phyloP scores from a whole-genome alignment of 2,113 vertebrate genomes.

The Cololabis saira region DNA sequence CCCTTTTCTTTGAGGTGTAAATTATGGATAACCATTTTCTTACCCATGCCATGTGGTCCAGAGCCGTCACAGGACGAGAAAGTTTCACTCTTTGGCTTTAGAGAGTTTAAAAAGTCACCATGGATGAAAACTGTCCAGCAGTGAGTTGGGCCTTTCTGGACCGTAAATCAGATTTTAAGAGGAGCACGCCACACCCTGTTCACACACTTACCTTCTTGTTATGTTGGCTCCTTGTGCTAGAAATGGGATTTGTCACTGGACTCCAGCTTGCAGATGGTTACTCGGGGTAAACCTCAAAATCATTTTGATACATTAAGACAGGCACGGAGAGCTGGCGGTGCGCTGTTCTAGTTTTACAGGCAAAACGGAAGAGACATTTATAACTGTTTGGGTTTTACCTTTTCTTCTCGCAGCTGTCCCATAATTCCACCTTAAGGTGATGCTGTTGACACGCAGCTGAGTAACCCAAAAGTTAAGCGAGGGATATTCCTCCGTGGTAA shows the following conservation, averaged over 20 bases:
- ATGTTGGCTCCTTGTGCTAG: conserved; percentile 1
- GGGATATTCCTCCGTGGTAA: not conserved
- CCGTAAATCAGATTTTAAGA: conserved; percentile 42
- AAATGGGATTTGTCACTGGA: conserved; percentile 9
- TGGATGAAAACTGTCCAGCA: conserved; percentile 10
- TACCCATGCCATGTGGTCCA: not conserved
- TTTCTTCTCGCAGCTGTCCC: not conserved
- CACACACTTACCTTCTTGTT: not conserved
- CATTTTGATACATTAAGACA: conserved; percentile 2
- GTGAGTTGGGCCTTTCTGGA: conserved; percentile 17
- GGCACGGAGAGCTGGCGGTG: not conserved
- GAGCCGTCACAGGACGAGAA: not conserved
- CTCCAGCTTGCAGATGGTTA: not conserved
- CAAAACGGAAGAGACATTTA: conserved; percentile 16
- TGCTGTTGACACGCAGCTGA: not conserved
- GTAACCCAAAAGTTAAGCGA: not conserved
- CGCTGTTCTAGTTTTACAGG: not conserved
- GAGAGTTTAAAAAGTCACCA: conserved; percentile 31
- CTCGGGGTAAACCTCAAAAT: not conserved
- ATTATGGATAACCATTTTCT: conserved; percentile 19
- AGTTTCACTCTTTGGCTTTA: conserved; percentile 1
- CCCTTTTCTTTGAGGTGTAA: conserved; percentile 16
- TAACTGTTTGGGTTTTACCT: not conserved
- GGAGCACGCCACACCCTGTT: not conserved
- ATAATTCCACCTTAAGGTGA: not conserved